These are phyloP conservation scores for Petrolisthes cinctipes DNA, from an alignment of 2,888 invertebrate species.

Conservation along the genomic window DNA sequence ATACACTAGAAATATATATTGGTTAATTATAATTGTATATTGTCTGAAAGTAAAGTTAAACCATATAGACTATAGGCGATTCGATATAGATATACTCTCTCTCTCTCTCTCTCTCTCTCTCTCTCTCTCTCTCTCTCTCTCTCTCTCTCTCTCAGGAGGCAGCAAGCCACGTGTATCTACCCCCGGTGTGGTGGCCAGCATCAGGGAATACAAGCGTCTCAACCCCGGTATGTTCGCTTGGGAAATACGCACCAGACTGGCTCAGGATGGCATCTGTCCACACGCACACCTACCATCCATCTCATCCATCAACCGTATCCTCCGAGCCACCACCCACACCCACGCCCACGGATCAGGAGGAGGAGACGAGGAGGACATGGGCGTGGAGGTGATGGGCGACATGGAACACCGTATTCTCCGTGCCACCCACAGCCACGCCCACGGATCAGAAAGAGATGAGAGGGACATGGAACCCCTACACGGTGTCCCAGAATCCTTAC, in stretches of 20 bases:
- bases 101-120: not conserved
- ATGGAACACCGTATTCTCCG: not conserved
- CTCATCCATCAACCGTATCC: conserved; percentile 65
- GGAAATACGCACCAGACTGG: conserved; percentile 61
- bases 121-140: not conserved
- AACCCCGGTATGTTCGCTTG: conserved; percentile 65
- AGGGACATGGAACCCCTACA: no score
- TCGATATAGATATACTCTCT: not conserved
- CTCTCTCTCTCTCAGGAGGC: conserved; percentile 43
- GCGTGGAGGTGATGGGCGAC: no score
- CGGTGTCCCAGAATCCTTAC: no score
- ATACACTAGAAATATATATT: no score
- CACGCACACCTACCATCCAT: conserved; percentile 62
- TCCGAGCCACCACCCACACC: conserved; percentile 44
- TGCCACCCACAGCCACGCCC: not conserved
- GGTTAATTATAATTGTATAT: no score
- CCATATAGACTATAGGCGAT: no score
- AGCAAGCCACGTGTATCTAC: conserved; percentile 65
- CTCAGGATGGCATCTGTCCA: conserved; percentile 61
- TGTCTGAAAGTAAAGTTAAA: no score
- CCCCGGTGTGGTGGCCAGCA: conserved; percentile 56
- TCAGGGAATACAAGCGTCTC: conserved; percentile 57
- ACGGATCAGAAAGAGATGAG: no score
- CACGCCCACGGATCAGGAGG: not conserved
- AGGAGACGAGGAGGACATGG: no score